Evolutionary conservation across 2,888 invertebrate genomes (phyloP).

Genomic region (Clivina fossor): DNA sequence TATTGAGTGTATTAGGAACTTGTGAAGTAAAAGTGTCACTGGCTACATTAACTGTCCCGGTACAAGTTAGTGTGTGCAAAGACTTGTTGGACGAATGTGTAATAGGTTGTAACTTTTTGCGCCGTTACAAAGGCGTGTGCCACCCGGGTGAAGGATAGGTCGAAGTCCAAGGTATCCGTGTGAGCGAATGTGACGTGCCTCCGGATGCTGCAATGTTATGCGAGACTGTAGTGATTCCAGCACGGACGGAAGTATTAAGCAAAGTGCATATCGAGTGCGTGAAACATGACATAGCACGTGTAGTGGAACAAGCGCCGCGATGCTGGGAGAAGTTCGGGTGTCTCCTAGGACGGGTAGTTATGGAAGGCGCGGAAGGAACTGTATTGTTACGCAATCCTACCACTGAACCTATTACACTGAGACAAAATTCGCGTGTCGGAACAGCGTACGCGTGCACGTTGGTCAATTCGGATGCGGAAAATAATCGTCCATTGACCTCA

Average conservation of each 20-base stretch:
- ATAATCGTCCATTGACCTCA: background rate
- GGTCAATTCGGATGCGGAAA: background rate
- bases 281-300: background rate
- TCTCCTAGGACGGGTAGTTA: background rate
- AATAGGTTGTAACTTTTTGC: constrained; percentile 4
- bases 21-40: background rate
- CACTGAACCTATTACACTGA: background rate
- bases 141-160: background rate
- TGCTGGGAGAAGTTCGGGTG: constrained; percentile 1
- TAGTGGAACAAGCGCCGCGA: background rate
- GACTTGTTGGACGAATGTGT: constrained; percentile 9
- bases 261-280: background rate
- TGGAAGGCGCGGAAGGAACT: background rate
- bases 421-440: constrained; percentile 1
- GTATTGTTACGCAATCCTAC: constrained; percentile 4
- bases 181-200: background rate
- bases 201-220: background rate
- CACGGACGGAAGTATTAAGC: background rate
- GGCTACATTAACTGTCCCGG: background rate
- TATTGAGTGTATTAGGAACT: background rate
- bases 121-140: background rate
- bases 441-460: background rate
- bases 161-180: constrained; percentile 2
- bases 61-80: background rate
- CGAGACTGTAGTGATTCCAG: background rate